A percentile compares a stretch with the other conserved stretches of the same genome.
Conservation (phyloP, 2,113 vertebrate species). For the Boulengeromyrus knoepffleri region DNA sequence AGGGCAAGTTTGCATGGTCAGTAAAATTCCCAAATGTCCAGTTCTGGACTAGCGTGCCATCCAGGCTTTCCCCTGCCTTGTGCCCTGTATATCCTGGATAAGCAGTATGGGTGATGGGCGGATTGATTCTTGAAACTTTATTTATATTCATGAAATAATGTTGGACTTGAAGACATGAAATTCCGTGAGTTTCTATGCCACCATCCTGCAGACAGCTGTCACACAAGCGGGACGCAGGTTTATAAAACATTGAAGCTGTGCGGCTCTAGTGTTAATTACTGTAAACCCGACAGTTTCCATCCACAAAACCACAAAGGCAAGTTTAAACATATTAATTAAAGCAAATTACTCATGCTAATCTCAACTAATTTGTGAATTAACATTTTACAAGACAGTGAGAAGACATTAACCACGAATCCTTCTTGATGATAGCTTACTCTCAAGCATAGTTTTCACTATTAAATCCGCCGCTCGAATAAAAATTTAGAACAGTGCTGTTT, state of each 20-base stretch:
- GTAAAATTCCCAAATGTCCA: background rate
- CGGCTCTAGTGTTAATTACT: background rate
- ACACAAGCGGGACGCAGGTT: background rate
- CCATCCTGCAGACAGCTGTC: background rate
- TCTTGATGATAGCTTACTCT: background rate
- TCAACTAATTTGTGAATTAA: background rate
- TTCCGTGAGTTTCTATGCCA: background rate
- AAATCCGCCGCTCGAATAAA: background rate
- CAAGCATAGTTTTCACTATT: background rate
- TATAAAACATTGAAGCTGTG: background rate
- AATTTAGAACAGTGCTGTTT: background rate
- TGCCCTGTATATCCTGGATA: background rate
- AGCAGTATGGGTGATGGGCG: background rate
- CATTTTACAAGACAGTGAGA: background rate
- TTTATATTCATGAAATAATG: background rate
- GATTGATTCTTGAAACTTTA: background rate
- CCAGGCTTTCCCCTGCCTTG: background rate
- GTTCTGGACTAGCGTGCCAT: background rate
- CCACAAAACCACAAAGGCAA: background rate
- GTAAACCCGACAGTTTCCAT: background rate
- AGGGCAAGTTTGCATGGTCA: background rate
- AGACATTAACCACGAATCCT: background rate
- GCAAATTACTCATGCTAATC: background rate
- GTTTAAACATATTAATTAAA: background rate
- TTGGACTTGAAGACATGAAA: background rate